A percentile compares a stretch with the other conserved stretches of the same genome.
Conservation (phyloP, 2,888 invertebrate species). For the Muschampia plurimacula region DNA sequence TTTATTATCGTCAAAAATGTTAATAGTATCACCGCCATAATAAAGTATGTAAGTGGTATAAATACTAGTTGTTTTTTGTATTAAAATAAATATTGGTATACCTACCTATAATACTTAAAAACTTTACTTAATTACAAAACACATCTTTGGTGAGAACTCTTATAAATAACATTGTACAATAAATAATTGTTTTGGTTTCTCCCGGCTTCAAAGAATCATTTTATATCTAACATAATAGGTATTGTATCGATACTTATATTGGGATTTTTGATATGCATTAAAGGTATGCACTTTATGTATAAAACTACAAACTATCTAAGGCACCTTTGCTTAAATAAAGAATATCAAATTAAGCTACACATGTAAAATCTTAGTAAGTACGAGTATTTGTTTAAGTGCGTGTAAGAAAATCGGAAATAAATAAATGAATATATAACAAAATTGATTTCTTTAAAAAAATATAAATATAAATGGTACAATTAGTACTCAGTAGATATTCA, state of each 20-base stretch:
- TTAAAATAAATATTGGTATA: not conserved
- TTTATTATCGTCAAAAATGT: no score
- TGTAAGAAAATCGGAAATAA: not conserved
- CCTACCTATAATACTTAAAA: no score
- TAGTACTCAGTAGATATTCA: no score
- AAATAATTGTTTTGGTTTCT: no score
- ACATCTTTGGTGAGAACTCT: not conserved
- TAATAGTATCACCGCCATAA: no score
- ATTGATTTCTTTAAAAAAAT: not conserved
- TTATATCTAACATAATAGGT: not conserved
- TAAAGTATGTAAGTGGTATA: no score
- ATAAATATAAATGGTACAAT: no score
- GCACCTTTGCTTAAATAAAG: constrained; percentile 5
- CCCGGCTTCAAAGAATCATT: not conserved
- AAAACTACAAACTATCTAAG: constrained; percentile 29
- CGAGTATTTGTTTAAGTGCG: not conserved
- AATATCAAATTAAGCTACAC: not conserved
- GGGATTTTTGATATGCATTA: not conserved
- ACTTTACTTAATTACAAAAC: not conserved
- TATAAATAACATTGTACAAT: not conserved
- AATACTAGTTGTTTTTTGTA: not conserved
- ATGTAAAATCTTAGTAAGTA: not conserved
- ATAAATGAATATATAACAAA: not conserved
- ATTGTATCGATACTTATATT: not conserved
- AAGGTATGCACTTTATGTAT: not conserved